These are phyloP conservation scores for Lamprotornis superbus DNA, from an alignment of 2,113 vertebrate genomes.

Conservation along the genomic window DNA sequence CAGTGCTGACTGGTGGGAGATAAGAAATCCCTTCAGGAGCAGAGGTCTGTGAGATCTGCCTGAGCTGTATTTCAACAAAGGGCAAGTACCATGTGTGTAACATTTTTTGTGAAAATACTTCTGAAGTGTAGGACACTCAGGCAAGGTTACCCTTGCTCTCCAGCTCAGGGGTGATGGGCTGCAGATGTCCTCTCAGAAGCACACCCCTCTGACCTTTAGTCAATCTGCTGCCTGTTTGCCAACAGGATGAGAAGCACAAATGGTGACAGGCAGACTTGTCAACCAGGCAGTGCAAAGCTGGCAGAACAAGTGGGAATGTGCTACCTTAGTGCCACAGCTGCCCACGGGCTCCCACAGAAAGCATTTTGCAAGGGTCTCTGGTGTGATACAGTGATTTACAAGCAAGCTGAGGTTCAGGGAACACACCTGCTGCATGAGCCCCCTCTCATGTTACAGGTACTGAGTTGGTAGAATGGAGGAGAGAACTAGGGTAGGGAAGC, in stretches of 20 bases:
- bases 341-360: accelerated
- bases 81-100: background rate
- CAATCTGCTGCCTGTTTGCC: accelerated
- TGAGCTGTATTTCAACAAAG: background rate
- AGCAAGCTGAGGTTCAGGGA: background rate
- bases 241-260: background rate
- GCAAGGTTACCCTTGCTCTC: background rate
- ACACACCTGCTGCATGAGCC: background rate
- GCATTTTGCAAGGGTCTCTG: background rate
- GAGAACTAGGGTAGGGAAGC: background rate
- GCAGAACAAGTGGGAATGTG: background rate
- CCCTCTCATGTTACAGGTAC: background rate
- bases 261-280: background rate
- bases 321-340: background rate
- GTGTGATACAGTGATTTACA: accelerated
- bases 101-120: background rate
- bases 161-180: background rate
- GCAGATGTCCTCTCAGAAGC: background rate
- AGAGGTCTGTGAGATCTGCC: background rate
- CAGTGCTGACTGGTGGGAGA: background rate
- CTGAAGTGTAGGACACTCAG: background rate
- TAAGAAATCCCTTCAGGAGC: background rate
- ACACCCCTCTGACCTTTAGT: background rate
- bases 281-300: accelerated
- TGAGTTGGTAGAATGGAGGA: background rate